A percentile compares a stretch with the other conserved stretches of the same genome.
phyloP scores from a whole-genome alignment of 2,888 invertebrate species.

The Polyploca ridens region DNA sequence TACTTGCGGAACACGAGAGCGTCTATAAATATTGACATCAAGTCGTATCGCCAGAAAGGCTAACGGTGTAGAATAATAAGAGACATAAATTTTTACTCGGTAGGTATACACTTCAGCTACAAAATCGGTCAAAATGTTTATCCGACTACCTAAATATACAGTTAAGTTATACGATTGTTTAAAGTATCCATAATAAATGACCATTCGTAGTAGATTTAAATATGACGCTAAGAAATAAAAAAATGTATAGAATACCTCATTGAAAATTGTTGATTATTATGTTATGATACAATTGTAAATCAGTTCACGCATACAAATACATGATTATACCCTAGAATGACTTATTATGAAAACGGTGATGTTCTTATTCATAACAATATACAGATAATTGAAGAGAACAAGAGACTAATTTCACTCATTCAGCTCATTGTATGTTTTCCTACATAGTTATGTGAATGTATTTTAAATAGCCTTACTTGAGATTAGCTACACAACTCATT shows the following conservation, averaged over 20 bases:
- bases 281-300: background rate
- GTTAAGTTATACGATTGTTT: background rate
- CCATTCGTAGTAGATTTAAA: background rate
- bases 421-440: background rate
- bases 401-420: slow-evolving; percentile 2
- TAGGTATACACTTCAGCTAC: background rate
- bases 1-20: slow-evolving; percentile 66
- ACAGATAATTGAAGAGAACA: background rate
- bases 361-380: background rate
- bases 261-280: background rate
- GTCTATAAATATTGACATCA: background rate
- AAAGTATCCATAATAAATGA: background rate
- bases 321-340: background rate
- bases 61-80: background rate
- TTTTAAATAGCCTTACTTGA: too few species aligned
- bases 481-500: too few species aligned
- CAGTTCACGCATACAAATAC: background rate
- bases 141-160: background rate
- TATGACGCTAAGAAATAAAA: background rate
- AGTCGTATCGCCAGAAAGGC: background rate
- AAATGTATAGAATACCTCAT: background rate
- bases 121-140: background rate
- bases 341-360: background rate
- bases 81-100: background rate
- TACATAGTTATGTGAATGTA: too few species aligned